Evolutionary conservation across 2,888 invertebrate genomes (phyloP).

Genomic region (Pocota personata): DNA sequence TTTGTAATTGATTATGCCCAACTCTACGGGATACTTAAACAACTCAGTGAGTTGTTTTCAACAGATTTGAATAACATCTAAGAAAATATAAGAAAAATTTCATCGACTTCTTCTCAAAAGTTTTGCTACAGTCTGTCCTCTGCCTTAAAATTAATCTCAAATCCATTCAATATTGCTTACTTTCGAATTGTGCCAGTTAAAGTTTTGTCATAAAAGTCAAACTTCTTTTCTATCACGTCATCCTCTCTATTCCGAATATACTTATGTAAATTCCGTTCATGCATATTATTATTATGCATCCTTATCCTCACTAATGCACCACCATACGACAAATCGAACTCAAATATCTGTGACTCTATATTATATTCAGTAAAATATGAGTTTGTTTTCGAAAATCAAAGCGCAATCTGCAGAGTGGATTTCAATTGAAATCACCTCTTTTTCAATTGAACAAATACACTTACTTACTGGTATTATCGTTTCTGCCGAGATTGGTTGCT

Average conservation of each 20-base stretch:
- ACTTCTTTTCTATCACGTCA: not conserved
- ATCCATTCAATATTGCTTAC: not conserved
- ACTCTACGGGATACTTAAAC: too few relatives aligned
- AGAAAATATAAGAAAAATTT: too few relatives aligned
- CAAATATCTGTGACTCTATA: too few relatives aligned
- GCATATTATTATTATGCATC: not conserved
- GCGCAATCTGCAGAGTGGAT: not conserved
- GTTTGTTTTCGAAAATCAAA: slow-evolving; percentile 13
- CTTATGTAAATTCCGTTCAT: not conserved
- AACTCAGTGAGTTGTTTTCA: too few relatives aligned
- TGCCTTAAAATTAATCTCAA: not conserved
- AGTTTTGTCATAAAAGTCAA: not conserved
- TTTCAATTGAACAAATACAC: slow-evolving; percentile 31
- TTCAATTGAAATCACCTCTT: slow-evolving; percentile 40
- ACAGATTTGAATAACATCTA: too few relatives aligned
- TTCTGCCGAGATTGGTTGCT: slow-evolving; percentile 21
- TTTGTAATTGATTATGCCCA: too few relatives aligned
- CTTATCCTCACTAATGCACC: not conserved
- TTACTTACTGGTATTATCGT: slow-evolving; percentile 22
- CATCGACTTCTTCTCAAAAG: not conserved
- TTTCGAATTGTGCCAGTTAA: not conserved
- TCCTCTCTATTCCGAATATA: not conserved
- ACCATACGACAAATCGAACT: not conserved
- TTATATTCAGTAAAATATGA: slow-evolving; percentile 18
- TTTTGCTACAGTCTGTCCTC: not conserved